phyloP scores from a whole-genome alignment of 2,113 vertebrate species.

The Agelaius tricolor region DNA sequence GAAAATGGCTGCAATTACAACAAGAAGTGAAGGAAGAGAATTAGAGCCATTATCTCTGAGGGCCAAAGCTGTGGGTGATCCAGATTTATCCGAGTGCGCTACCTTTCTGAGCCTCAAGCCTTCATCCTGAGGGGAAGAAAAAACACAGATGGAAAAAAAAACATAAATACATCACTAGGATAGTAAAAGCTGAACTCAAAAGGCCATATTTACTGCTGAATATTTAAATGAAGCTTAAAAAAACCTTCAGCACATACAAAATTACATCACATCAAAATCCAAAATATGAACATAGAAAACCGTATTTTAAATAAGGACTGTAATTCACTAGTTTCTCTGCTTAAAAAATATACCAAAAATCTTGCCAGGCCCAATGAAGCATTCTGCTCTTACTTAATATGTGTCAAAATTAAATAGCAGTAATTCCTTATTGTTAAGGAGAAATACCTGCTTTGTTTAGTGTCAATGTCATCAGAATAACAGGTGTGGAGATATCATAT shows the following conservation, averaged over 20 bases:
- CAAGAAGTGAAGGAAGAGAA: slow-evolving; percentile 95
- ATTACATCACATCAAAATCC: background rate
- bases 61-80: slow-evolving; percentile 82
- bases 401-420: background rate
- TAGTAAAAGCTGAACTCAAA: background rate
- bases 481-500: background rate
- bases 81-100: slow-evolving; percentile 86
- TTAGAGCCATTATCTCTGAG: slow-evolving; percentile 87
- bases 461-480: background rate
- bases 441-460: background rate
- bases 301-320: background rate
- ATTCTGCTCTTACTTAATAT: background rate
- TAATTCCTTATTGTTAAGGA: background rate
- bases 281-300: background rate
- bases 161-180: background rate
- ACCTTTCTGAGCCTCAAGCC: slow-evolving; percentile 89
- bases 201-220: background rate
- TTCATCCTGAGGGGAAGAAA: slow-evolving; percentile 82
- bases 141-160: background rate
- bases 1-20: slow-evolving; percentile 99
- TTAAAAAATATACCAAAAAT: background rate
- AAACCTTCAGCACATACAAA: background rate
- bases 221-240: background rate
- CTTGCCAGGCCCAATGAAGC: background rate
- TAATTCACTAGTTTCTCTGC: background rate